Evolutionary conservation across 1,140 invertebrate genomes (phyloP), one percentile per base, ranked within the genome.

Genomic region (Leptestheria dahalacensis): DNA sequence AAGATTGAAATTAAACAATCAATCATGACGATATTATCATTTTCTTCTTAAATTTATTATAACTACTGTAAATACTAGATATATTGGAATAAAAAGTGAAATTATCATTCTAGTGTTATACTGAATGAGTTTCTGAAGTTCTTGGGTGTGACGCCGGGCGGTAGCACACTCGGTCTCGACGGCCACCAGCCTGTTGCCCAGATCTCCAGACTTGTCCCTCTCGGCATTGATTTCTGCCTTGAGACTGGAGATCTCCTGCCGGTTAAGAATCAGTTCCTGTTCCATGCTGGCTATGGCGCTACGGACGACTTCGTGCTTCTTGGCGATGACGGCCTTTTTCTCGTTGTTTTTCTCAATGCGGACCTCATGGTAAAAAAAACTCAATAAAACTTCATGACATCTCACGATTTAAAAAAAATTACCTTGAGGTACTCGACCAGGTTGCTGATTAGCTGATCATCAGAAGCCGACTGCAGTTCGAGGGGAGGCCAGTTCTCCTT

Each of bases 231-330:
- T 73, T 25, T 78, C 74, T 1, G 77, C 77, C 64, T 78, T 78
- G 0, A 85, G 64, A 10, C 78, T 77, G 3, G 73, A 72, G 65
- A 81, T 79, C 69, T 87, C 83, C 58, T 79, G 78, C 64, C 76
- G 76, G 1, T 82, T 71, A 62, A 77, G 74, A 15, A 81, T 66
- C 58, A 79, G 78, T 61, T 86, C 83, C 63, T 82, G 79, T 62
- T 86, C 82, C 48, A 82, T 66, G n/a, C 77, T 73, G 54, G 83
- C 68, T 15, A 87, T 12, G 67, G 62, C 76, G 61, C 77, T 78
- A 28, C 82, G 57, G 4, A 60, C 12, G 15, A 24, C 47, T n/a
- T 28, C 28, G 73, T 58, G 85, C 78, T 48, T 78, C 76, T 64
- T 82, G 79, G 68, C 15, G 4, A 60, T 6, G 12, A 24, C 47